Evolutionary conservation across 2,113 vertebrate genomes (phyloP).

Genomic region (Leucoraja erinaceus): DNA sequence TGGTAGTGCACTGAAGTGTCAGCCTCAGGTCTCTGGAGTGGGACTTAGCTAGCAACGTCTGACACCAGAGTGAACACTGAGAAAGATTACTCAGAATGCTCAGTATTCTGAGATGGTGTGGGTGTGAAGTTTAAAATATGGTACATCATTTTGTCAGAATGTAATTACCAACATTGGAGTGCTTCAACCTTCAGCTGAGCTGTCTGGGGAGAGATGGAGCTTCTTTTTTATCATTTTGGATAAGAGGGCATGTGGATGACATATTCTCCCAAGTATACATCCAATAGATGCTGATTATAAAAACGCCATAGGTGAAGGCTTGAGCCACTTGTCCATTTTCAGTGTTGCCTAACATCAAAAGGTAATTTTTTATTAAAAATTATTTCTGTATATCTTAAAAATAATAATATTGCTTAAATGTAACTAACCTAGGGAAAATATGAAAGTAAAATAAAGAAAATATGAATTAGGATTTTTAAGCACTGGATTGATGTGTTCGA

Average conservation of each 20-base stretch:
- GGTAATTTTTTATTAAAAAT: background rate
- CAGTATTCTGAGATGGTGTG: too few relatives aligned
- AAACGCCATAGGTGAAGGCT: background rate
- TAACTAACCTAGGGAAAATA: background rate
- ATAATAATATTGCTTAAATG: background rate
- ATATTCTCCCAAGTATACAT: background rate
- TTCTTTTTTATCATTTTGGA: background rate
- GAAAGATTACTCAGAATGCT: too few relatives aligned
- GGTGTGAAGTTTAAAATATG: too few relatives aligned
- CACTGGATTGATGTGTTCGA: too few relatives aligned
- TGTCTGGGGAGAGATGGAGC: background rate
- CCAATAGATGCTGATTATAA: background rate
- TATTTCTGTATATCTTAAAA: background rate
- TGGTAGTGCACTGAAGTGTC: too few relatives aligned
- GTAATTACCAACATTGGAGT: background rate
- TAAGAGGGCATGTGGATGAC: background rate
- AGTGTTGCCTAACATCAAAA: too few relatives aligned
- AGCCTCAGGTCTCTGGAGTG: background rate
- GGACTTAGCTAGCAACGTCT: background rate
- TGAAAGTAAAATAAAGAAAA: background rate
- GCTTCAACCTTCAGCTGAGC: background rate
- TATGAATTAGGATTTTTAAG: conserved; percentile 6
- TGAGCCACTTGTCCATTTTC: background rate
- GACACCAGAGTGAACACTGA: background rate
- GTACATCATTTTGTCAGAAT: too few relatives aligned